These are phyloP conservation scores for Quadroppia sp. DNA, from an alignment of 2,888 invertebrate genomes.

Conservation along the genomic window DNA sequence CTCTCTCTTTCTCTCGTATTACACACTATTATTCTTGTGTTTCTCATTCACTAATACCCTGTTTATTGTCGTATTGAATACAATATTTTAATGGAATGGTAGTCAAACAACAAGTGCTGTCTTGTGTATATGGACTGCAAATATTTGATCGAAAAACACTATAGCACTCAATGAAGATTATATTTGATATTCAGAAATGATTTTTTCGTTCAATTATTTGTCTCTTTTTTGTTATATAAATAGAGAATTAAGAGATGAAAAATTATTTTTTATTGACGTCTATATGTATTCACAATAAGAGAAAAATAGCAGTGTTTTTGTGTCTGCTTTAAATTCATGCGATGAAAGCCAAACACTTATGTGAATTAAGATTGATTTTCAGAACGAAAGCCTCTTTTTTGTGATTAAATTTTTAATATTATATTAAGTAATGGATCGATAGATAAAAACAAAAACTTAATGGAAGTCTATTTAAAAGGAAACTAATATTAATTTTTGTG, in stretches of 20 bases:
- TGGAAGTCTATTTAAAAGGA: conserved; percentile 10
- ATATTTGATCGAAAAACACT: conserved; percentile 12
- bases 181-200: not conserved
- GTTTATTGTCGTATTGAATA: not conserved
- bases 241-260: not conserved
- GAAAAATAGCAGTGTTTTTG: too few relatives aligned
- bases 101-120: conserved; percentile 12
- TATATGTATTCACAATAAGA: too few relatives aligned
- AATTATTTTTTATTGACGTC: not conserved
- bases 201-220: too few relatives aligned
- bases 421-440: not conserved
- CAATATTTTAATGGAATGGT: conserved; percentile 24
- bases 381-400: not conserved
- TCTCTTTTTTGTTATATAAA: not conserved
- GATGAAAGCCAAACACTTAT: not conserved
- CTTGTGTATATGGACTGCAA: not conserved
- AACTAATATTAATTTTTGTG: conserved; percentile 2
- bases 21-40: too few relatives aligned
- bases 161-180: not conserved
- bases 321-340: too few relatives aligned
- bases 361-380: conserved; percentile 14
- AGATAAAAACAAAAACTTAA: not conserved
- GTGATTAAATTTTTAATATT: conserved; percentile 1
- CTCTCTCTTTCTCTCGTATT: not conserved
- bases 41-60: not conserved